Base-by-base conservation (phyloP, 2,888 invertebrate genomes). In the Auanema sp. region DNA sequence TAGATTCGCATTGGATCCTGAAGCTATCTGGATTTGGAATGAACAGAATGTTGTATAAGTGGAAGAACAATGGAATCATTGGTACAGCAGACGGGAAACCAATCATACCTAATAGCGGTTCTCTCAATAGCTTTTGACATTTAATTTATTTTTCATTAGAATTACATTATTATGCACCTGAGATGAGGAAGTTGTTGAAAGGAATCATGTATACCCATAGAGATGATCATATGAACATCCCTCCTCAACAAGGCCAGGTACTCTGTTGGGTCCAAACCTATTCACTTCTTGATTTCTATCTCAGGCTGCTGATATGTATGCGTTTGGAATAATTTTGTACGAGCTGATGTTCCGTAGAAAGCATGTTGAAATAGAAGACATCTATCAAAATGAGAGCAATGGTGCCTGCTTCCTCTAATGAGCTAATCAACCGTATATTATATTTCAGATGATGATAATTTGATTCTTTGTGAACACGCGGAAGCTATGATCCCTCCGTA, bases 81-180 rank as follows among this genome's bases (percentile, higher is more conserved):
- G 69, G 67, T 14, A 73, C 75, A 0, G 52, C 55, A 14, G 73
- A 73, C 54, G 69, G 72, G 25, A 65, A 65, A 2, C 78, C 79
- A 11, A 49, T 81, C 40, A 79, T 81, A 53, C 76, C 78, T 8
- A 80, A 81, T 55, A 67, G 68, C 41, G 75, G 78, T 77, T 24
- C 8, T 56, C 25, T 16, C 21, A 25, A 3, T 3, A 18, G 1
- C 21, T 16, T 24, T 18, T 25, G 5, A 6, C 2, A 2, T 10
- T 49, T 12, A 5, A 52, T 50, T 16, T 18, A 23, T 41, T 0
- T n/a, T 0, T n/a, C n/a, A 33, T 71, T 62, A 73, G 79, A 81
- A 59, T 64, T 81, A 2, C 79, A 82, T 60, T 81, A 81, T 54
- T 81, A 76, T 53, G 78, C 80, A 6, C 81, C 81, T 4, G 80